phyloP scores from a whole-genome alignment of 2,888 invertebrate species.

The Phengaris alcon region DNA sequence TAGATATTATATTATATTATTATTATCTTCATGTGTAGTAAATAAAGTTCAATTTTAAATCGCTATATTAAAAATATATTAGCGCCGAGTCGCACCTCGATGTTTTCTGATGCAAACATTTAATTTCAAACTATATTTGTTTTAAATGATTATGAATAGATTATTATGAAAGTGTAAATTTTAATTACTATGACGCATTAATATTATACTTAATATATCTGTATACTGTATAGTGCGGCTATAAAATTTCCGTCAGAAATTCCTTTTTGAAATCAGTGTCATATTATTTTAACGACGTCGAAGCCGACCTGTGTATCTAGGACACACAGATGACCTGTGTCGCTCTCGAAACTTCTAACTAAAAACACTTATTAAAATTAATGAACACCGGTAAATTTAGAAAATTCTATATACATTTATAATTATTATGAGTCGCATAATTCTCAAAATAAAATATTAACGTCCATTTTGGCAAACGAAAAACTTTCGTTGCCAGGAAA shows the following conservation, averaged over 20 bases:
- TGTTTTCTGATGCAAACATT: no score
- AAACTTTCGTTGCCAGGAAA: no score
- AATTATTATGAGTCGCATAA: no score
- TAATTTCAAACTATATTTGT: no score
- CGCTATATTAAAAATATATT: no score
- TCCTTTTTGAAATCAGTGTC: slow-evolving; percentile 17
- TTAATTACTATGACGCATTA: background rate
- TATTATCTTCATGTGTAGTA: no score
- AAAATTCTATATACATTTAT: background rate
- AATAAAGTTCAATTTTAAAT: no score
- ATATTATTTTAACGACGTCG: slow-evolving; percentile 18
- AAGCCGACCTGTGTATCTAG: background rate
- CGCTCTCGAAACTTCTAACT: background rate
- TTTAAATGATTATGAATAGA: no score
- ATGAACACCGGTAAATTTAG: background rate
- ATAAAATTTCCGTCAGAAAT: background rate
- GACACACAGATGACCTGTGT: slow-evolving; percentile 14
- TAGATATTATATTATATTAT: no score
- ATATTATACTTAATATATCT: background rate
- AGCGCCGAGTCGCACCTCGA: no score
- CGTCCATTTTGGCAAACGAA: no score
- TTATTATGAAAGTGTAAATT: background rate
- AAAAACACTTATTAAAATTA: slow-evolving; percentile 2
- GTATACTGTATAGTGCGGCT: background rate
- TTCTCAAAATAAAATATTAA: no score